Conservation (phyloP, 2,797 vertebrate species). For the Sciurus vulgaris region DNA sequence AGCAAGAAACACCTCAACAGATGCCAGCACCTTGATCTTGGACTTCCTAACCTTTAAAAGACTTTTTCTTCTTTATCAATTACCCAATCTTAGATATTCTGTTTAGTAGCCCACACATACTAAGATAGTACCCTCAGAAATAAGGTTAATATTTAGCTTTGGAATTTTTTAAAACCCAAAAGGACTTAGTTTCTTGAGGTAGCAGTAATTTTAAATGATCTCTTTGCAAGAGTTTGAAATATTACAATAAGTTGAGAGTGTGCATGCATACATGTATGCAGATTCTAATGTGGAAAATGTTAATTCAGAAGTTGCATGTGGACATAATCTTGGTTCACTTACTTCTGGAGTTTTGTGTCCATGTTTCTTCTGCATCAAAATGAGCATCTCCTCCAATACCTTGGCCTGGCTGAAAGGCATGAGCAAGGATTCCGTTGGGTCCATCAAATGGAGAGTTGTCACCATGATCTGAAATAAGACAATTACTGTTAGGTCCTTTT, state of each 20-base stretch:
- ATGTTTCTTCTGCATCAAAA: slow-evolving; percentile 94
- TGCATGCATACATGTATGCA: not conserved
- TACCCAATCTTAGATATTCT: not conserved
- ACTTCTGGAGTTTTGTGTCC: slow-evolving; percentile 87
- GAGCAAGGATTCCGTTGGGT: slow-evolving; percentile 91
- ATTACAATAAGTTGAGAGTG: not conserved
- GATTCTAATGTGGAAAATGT: not conserved
- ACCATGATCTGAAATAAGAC: slow-evolving; percentile 88
- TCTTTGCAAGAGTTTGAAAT: slow-evolving; percentile 28
- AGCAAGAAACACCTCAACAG: not conserved
- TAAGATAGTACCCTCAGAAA: not conserved
- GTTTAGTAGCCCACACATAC: not conserved
- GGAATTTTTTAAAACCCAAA: not conserved
- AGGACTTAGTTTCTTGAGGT: not conserved
- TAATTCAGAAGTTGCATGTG: not conserved
- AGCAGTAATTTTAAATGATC: not conserved
- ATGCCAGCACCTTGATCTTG: not conserved
- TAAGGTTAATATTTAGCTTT: not conserved
- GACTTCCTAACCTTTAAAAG: not conserved
- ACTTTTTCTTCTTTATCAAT: not conserved
- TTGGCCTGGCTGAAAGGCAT: slow-evolving; percentile 93
- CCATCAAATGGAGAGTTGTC: slow-evolving; percentile 96
- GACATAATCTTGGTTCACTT: slow-evolving; percentile 24
- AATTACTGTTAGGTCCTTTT: not conserved
- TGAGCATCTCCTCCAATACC: slow-evolving; percentile 93